Evolutionary conservation across 2,888 invertebrate species (phyloP).

Genomic region (Phengaris arion): DNA sequence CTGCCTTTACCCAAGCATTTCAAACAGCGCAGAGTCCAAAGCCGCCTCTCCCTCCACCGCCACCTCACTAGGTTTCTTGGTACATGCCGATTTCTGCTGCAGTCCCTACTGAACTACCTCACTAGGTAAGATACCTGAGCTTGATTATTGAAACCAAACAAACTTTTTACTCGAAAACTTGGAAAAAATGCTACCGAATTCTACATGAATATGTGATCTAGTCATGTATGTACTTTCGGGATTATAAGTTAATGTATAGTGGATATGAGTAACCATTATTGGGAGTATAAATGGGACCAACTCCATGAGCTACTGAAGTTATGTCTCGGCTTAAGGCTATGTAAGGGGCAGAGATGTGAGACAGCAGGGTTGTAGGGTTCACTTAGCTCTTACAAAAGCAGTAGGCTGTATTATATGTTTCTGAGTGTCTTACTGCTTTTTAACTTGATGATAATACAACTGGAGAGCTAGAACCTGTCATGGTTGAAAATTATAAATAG

Average conservation of each 20-base stretch:
- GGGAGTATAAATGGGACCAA: constrained; percentile 74
- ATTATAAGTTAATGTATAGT: constrained; percentile 74
- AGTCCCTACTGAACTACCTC: constrained; percentile 71
- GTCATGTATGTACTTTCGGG: constrained; percentile 80
- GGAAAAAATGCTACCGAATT: constrained; percentile 73
- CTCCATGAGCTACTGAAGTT: constrained; percentile 64
- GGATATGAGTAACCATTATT: constrained; percentile 65
- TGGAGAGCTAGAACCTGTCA: constrained; percentile 61
- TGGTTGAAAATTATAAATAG: constrained; percentile 21
- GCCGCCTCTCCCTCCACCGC: constrained; percentile 72
- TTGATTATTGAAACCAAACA: constrained; percentile 34
- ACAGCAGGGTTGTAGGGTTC: constrained; percentile 55
- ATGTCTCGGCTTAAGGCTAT: constrained; percentile 48
- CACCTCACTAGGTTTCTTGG: constrained; percentile 60
- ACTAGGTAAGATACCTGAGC: constrained; percentile 74
- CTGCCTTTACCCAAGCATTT: constrained; percentile 74
- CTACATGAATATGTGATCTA: constrained; percentile 79
- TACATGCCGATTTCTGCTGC: constrained; percentile 68
- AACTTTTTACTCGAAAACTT: background rate
- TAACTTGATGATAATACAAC: constrained; percentile 65
- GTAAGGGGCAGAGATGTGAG: constrained; percentile 46
- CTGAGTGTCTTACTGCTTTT: constrained; percentile 71
- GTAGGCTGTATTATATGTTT: constrained; percentile 76
- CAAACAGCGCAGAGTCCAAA: constrained; percentile 67
- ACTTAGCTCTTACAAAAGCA: constrained; percentile 61